Percentiles rank a stretch among this genome's conserved stretches.
Evolutionary conservation across 2,113 vertebrate species (phyloP).

Genomic region (Zapornia atra): DNA sequence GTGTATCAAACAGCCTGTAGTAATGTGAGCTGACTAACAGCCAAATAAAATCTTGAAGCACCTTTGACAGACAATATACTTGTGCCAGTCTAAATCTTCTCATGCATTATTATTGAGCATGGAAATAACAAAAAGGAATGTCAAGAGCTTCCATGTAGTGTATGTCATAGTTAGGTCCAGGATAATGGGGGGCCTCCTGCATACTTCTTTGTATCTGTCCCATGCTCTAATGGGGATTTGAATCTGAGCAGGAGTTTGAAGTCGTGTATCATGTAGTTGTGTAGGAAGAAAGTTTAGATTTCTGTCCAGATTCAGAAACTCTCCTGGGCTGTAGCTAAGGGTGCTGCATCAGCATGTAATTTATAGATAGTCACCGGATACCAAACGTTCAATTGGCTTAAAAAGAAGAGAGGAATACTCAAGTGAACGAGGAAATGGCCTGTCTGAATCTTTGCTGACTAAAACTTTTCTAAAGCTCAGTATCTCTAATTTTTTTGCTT

Average conservation of each 20-base stretch:
- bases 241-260: conserved; percentile 17
- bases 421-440: background rate
- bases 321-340: background rate
- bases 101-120: conserved; percentile 52
- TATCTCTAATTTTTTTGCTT: background rate
- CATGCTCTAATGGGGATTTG: background rate
- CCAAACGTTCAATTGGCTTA: background rate
- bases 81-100: conserved; percentile 58
- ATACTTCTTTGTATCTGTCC: background rate
- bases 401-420: background rate
- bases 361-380: background rate
- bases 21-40: conserved; percentile 74
- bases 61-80: conserved; percentile 73
- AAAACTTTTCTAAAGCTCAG: background rate
- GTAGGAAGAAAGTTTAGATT: background rate
- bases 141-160: background rate
- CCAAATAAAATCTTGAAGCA: conserved; percentile 70
- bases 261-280: background rate
- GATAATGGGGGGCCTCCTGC: background rate
- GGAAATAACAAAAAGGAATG: conserved; percentile 55
- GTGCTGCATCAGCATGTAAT: background rate
- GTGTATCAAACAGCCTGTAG: conserved; percentile 79
- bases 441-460: background rate
- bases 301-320: background rate
- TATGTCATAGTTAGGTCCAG: conserved; percentile 31